phyloP scores from a whole-genome alignment of 1,140 invertebrate genomes.

The Proales similis region DNA sequence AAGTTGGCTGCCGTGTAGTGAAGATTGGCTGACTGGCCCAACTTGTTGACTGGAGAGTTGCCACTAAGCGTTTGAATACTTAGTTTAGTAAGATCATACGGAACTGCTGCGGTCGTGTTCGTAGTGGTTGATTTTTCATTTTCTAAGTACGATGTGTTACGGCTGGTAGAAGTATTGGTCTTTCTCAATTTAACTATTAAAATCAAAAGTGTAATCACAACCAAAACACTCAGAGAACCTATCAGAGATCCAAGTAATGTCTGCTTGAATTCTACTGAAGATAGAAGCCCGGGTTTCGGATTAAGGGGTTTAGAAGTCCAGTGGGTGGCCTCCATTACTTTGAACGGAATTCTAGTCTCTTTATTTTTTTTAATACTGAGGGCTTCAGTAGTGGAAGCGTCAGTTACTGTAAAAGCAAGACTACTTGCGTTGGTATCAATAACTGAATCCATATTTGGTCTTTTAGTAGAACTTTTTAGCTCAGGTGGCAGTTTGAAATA shows the following conservation, averaged over 20 bases:
- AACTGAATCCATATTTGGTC: background rate
- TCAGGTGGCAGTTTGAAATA: background rate
- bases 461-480: no score
- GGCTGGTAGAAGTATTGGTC: no score
- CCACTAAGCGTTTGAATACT: conserved; percentile 28
- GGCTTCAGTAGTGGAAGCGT: background rate
- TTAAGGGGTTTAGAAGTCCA: background rate
- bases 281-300: background rate
- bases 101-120: conserved; percentile 5
- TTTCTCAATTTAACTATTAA: conserved; percentile 20
- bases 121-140: conserved; percentile 19
- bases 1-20: no score
- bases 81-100: conserved; percentile 15
- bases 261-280: conserved; percentile 7
- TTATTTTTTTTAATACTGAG: background rate
- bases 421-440: no score
- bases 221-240: conserved; percentile 1
- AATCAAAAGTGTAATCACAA: background rate
- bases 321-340: background rate
- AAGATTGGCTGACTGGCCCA: no score
- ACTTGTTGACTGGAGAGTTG: no score
- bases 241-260: conserved; percentile 26
- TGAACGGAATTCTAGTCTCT: background rate
- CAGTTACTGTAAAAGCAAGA: background rate
- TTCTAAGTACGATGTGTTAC: background rate